A percentile compares a stretch with the other conserved stretches of the same genome.
These are phyloP conservation scores for Tenebrosternarchus preto DNA, from an alignment of 2,113 vertebrate species.

Conservation along the genomic window DNA sequence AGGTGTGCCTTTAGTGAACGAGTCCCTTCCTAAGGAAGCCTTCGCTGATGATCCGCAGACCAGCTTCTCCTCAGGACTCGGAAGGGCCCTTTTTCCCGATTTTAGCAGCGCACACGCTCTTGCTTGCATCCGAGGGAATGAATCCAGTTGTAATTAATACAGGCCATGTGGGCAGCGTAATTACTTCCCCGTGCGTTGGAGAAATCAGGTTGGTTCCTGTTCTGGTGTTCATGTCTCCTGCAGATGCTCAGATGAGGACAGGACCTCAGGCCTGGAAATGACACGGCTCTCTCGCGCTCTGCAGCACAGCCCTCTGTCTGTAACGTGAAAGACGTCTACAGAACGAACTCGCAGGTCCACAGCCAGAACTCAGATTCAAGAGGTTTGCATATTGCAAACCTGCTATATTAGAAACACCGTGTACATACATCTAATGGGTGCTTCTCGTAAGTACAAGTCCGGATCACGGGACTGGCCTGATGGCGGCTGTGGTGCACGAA, in stretches of 20 bases:
- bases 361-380: too few relatives aligned
- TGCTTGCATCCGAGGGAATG: conserved; percentile 8
- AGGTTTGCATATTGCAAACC: too few relatives aligned
- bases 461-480: too few relatives aligned
- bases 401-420: too few relatives aligned
- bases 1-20: background rate
- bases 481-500: too few relatives aligned
- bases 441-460: too few relatives aligned
- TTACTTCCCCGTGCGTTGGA: conserved; percentile 34
- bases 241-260: conserved; percentile 1
- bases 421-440: too few relatives aligned
- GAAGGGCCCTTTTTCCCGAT: background rate
- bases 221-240: background rate
- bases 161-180: conserved; percentile 27
- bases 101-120: background rate
- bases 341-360: too few relatives aligned
- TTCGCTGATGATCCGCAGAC: conserved; percentile 28
- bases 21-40: background rate
- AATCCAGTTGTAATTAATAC: conserved; percentile 31
- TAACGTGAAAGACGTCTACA: too few relatives aligned
- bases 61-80: background rate
- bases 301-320: too few relatives aligned
- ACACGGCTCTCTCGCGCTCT: background rate
- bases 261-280: background rate
- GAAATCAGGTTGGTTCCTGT: background rate